Conservation (phyloP, 2,888 invertebrate genomes). For the Drosophila subquinaria region DNA sequence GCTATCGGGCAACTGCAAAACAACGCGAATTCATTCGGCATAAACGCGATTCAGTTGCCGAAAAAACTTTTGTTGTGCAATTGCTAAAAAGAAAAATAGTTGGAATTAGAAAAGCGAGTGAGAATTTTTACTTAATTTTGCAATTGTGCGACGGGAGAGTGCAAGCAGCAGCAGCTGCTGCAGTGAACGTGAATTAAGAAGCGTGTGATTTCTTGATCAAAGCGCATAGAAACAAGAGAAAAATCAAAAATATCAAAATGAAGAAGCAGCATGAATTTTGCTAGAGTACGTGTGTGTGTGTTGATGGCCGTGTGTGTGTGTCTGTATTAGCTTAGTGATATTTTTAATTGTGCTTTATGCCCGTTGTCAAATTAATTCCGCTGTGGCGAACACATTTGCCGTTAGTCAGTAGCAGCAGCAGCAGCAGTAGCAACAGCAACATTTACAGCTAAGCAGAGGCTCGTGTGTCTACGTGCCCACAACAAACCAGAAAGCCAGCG, state of each 20-base stretch:
- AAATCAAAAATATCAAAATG: slow-evolving; percentile 30
- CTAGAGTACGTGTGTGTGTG: slow-evolving; percentile 27
- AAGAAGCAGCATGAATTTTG: slow-evolving; percentile 42
- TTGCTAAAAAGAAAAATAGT: slow-evolving; percentile 32
- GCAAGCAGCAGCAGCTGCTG: slow-evolving; percentile 16
- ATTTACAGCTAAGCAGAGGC: slow-evolving; percentile 43
- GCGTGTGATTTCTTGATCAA: slow-evolving; percentile 11
- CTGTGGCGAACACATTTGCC: slow-evolving; percentile 47
- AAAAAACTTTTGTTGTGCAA: slow-evolving; percentile 66
- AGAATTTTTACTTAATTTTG: slow-evolving; percentile 8
- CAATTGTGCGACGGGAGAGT: slow-evolving; percentile 7
- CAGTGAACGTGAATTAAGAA: slow-evolving; percentile 13
- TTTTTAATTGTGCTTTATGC: slow-evolving; percentile 67
- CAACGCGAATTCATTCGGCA: slow-evolving; percentile 38
- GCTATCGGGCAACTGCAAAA: slow-evolving; percentile 21
- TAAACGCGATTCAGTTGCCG: slow-evolving; percentile 38
- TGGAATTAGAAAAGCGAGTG: slow-evolving; percentile 4
- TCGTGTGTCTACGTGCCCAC: slow-evolving; percentile 51
- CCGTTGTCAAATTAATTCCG: slow-evolving; percentile 62
- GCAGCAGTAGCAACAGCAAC: slow-evolving; percentile 19
- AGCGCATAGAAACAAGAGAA: slow-evolving; percentile 26
- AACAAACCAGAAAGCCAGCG: slow-evolving; percentile 25
- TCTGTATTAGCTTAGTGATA: slow-evolving; percentile 73
- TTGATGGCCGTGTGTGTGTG: slow-evolving; percentile 30
- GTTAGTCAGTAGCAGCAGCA: slow-evolving; percentile 22